Evolutionary conservation across 2,888 invertebrate species (phyloP), one percentile per base, ranked within the genome.

Genomic region (Salpingus planirostris): DNA sequence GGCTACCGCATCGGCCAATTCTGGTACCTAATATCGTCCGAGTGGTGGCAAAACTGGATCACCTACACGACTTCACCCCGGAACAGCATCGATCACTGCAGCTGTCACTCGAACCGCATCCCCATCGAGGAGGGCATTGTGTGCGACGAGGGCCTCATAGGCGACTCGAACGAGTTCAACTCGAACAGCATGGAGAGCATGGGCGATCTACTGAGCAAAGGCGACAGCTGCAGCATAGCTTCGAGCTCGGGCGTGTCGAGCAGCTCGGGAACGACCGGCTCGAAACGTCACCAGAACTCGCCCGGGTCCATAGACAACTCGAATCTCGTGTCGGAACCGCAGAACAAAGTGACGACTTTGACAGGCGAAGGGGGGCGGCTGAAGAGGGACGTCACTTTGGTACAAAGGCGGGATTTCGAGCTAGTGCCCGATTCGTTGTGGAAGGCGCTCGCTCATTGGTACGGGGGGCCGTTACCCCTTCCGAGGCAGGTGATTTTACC

Each of bases 11-110:
- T 83, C 31, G 89, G 88, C 0, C 88, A 90, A 65, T 83, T 87
- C 65, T 91, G 90, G 89, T 91, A 89, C 70, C 73, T 92, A 41
- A 75, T 91, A 37, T 74, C 80, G 1, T 77, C 80, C 25, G 81
- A 83, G 47, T 92, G 92, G 92, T 92, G 90, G 90, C 74, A 74
- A 39, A 67, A 68, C 8, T 92, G 91, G 92, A 65, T 71, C 31
- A 73, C 74, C 22, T 80, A 87, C 65, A 76, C 82, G n/a, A 68
- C 59, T 2, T 52, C 59, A 1, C 52, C 59, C 8, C 45, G 58
- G 41, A 50, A 52, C 38, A 51, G 56, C 55, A 45, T 50, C 50
- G 49, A 65, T 47, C 60, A 63, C 4, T 72, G 72, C 49, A 60
- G 61, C 21, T 73, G 73, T 45, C 36, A 33, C 11, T 48, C 52